These are phyloP conservation scores for Stegostoma tigrinum DNA, from an alignment of 2,113 vertebrate species.

Conservation along the genomic window DNA sequence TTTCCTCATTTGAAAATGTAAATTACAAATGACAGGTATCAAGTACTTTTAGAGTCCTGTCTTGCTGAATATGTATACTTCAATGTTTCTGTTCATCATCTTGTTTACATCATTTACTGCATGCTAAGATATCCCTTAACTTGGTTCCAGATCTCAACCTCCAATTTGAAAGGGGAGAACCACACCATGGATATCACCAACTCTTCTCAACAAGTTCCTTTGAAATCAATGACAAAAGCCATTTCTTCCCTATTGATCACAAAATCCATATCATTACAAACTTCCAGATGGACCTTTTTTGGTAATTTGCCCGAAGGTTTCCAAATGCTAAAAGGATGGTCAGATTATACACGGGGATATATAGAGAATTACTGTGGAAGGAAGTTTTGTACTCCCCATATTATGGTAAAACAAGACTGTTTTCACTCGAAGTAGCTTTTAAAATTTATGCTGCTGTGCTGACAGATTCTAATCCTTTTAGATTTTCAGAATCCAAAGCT, in stretches of 20 bases:
- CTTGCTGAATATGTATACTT: too few species aligned
- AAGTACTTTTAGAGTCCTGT: background rate
- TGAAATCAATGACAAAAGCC: background rate
- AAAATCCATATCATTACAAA: background rate
- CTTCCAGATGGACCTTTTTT: background rate
- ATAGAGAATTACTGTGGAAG: background rate
- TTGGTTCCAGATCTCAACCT: background rate
- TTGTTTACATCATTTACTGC: background rate
- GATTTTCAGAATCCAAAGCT: background rate
- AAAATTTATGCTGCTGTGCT: slow-evolving; percentile 3
- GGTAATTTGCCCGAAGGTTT: background rate
- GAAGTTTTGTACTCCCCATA: background rate
- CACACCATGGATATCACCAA: too few species aligned
- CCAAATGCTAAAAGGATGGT: background rate
- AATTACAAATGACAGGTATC: background rate
- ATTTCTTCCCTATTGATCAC: background rate
- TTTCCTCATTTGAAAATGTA: background rate
- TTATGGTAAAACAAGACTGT: background rate
- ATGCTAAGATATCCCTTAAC: background rate
- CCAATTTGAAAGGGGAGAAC: background rate
- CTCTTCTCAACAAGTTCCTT: background rate
- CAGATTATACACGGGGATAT: background rate
- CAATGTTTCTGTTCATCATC: background rate
- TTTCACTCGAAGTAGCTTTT: background rate
- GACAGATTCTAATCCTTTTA: background rate